Conservation (phyloP, 2,888 invertebrate genomes). For the Aphrophora alni region DNA sequence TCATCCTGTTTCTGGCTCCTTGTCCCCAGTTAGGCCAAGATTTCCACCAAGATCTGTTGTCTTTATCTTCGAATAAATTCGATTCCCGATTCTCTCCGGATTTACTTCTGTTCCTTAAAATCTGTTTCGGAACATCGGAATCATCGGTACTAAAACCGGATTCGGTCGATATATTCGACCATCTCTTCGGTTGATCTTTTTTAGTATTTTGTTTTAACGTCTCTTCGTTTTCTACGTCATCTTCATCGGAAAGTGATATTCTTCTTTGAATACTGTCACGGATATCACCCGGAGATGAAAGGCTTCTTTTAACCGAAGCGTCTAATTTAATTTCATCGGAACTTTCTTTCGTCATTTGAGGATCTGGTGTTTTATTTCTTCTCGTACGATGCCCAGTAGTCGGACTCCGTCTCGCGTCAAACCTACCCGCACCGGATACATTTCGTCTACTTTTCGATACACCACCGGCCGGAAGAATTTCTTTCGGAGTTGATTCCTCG, state of each 20-base stretch:
- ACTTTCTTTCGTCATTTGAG: conserved; percentile 55
- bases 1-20: conserved; percentile 19
- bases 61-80: conserved; percentile 22
- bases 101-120: conserved; percentile 29
- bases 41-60: conserved; percentile 36
- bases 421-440: conserved; percentile 47
- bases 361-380: conserved; percentile 45
- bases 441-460: conserved; percentile 67
- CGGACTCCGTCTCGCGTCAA: conserved; percentile 53
- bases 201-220: neutral
- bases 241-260: conserved; percentile 40
- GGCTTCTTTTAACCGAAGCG: conserved; percentile 41
- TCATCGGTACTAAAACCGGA: conserved; percentile 10
- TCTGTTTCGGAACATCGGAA: conserved; percentile 22
- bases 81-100: conserved; percentile 20
- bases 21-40: conserved; percentile 38
- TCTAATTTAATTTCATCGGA: conserved; percentile 55
- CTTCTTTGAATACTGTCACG: conserved; percentile 20
- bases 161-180: conserved; percentile 18
- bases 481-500: conserved; percentile 24
- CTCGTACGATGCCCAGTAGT: conserved; percentile 51
- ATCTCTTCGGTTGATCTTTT: conserved; percentile 30
- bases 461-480: conserved; percentile 46
- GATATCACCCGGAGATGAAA: conserved; percentile 40
- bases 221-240: conserved; percentile 28